Evolutionary conservation across 2,113 vertebrate species (phyloP).

Genomic region (Phycodurus eques): DNA sequence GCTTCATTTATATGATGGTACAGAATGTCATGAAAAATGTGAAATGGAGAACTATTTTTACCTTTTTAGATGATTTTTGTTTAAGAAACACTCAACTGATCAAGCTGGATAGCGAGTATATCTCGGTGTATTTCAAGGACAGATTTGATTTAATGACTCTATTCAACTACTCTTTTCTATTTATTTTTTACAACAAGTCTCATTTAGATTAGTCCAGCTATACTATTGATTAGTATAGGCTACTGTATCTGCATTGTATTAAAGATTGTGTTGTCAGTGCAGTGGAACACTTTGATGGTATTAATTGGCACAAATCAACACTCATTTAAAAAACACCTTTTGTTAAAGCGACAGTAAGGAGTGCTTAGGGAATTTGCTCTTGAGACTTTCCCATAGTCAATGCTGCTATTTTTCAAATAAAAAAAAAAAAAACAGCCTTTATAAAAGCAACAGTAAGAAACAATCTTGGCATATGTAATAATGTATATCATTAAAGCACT

Average conservation of each 20-base stretch:
- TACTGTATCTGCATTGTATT: not conserved
- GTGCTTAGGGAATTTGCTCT: not conserved
- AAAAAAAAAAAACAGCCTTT: not conserved
- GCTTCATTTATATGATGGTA: constrained; percentile 41
- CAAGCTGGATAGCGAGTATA: not conserved
- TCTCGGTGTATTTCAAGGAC: not conserved
- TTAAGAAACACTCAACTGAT: constrained; percentile 14
- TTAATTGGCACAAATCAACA: not conserved
- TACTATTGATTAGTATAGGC: not conserved
- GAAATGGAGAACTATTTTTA: constrained; percentile 49
- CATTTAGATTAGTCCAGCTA: not conserved
- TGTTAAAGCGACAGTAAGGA: not conserved
- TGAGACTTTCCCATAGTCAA: not conserved
- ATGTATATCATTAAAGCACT: not conserved
- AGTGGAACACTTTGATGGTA: not conserved
- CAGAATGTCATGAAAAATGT: constrained; percentile 43
- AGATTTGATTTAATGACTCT: not conserved
- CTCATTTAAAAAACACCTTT: not conserved
- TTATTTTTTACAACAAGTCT: not conserved
- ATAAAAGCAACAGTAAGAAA: not conserved
- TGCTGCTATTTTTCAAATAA: not conserved
- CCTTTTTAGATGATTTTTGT: constrained; percentile 36
- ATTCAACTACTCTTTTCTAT: not conserved
- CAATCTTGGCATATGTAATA: not conserved
- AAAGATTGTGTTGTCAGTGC: constrained; percentile 1